Percentiles rank a stretch among this genome's conserved stretches.
phyloP scores from a whole-genome alignment of 1,140 invertebrate species.

The Coptotermes formosanus region DNA sequence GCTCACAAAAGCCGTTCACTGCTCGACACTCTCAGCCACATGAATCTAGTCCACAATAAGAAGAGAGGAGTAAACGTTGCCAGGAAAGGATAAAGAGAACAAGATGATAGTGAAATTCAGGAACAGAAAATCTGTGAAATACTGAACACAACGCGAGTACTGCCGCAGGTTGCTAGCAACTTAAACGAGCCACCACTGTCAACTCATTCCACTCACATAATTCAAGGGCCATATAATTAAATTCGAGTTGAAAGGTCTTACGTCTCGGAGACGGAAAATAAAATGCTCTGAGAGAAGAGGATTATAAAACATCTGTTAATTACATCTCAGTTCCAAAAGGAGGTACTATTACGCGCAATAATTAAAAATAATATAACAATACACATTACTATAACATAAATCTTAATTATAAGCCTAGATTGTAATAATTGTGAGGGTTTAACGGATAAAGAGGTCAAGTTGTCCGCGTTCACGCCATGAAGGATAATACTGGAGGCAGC shows the following conservation, averaged over 20 bases:
- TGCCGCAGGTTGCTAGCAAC: background rate
- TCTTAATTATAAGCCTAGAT: background rate
- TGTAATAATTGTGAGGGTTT: too few species aligned
- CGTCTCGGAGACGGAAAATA: background rate
- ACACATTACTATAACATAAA: background rate
- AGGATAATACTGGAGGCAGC: too few species aligned
- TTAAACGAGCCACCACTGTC: background rate
- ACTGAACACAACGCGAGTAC: background rate
- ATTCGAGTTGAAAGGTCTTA: background rate
- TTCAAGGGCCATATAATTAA: background rate
- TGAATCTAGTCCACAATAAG: background rate
- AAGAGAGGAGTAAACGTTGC: background rate
- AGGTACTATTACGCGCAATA: background rate
- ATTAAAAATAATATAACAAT: background rate
- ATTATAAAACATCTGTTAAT: background rate
- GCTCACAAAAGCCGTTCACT: too few species aligned
- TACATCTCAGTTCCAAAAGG: background rate
- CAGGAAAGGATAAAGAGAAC: background rate
- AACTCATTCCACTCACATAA: background rate
- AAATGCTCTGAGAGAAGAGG: background rate
- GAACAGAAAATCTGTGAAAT: background rate
- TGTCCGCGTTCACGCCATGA: too few species aligned
- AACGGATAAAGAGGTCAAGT: too few species aligned
- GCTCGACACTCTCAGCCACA: too few species aligned
- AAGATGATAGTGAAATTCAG: background rate